Percentiles rank a stretch among this genome's conserved stretches.
phyloP scores from a whole-genome alignment of 2,113 vertebrate species.

The Leptobrachium leishanense region DNA sequence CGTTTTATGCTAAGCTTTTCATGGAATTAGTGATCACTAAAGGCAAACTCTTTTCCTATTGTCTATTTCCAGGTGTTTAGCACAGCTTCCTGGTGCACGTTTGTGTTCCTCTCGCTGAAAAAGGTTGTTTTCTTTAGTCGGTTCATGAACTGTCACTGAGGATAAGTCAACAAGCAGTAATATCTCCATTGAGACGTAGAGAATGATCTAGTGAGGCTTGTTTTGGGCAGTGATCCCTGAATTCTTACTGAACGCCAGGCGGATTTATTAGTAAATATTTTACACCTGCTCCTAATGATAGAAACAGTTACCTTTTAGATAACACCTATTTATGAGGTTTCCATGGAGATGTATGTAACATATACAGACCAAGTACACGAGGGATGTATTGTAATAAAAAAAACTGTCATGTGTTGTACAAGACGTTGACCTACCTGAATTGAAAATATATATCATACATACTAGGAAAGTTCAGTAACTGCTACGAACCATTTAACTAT shows the following conservation, averaged over 20 bases:
- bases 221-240: background rate
- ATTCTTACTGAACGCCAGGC: background rate
- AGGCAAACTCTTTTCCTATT: conserved; percentile 9
- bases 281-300: background rate
- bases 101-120: conserved; percentile 5
- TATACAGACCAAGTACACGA: too few species aligned
- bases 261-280: background rate
- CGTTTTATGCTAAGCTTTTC: conserved; percentile 1
- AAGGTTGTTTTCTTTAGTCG: conserved; percentile 29
- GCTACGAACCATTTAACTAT: too few species aligned
- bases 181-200: background rate
- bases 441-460: too few species aligned
- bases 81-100: conserved; percentile 5
- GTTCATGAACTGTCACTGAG: conserved; percentile 6
- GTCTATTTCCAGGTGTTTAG: conserved; percentile 27
- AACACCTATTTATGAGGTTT: background rate
- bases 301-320: background rate
- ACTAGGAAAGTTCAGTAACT: too few species aligned
- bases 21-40: conserved; percentile 12
- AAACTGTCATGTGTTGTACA: too few species aligned
- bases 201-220: background rate
- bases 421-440: too few species aligned
- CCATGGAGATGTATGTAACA: background rate
- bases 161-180: conserved; percentile 11
- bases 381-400: too few species aligned